A percentile compares a stretch with the other conserved stretches of the same genome.
These are phyloP conservation scores for Achroia grisella DNA, from an alignment of 1,140 invertebrate genomes.

Conservation along the genomic window DNA sequence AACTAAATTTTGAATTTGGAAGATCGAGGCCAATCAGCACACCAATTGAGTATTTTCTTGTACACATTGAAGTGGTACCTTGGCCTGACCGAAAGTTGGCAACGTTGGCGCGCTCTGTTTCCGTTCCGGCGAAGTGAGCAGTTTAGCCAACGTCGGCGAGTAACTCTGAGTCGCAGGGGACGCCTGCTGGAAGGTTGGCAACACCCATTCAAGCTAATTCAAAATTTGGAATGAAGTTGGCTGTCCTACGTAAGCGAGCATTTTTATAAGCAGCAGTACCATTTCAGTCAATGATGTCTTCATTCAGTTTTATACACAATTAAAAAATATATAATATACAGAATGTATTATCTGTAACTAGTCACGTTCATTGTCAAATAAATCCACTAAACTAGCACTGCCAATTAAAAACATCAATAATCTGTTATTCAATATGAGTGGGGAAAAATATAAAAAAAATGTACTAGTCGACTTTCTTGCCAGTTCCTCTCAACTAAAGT, in stretches of 20 bases:
- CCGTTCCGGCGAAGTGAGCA: constrained; percentile 79
- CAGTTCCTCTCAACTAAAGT: too few species aligned
- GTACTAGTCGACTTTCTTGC: too few species aligned
- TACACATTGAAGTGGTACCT: constrained; percentile 67
- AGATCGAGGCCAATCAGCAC: constrained; percentile 63
- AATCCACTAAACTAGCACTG: too few species aligned
- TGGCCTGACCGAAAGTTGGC: constrained; percentile 71
- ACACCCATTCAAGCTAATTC: constrained; percentile 62
- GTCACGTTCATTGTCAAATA: too few species aligned
- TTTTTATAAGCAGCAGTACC: not conserved
- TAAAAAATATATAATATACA: too few species aligned
- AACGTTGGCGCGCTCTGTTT: constrained; percentile 55
- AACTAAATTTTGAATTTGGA: constrained; percentile 67
- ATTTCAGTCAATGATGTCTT: not conserved
- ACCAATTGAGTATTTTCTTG: constrained; percentile 51
- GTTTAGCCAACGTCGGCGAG: constrained; percentile 84
- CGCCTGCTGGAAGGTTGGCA: constrained; percentile 68
- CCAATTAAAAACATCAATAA: too few species aligned
- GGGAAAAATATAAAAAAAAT: too few species aligned
- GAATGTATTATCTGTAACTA: too few species aligned
- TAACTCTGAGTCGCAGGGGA: constrained; percentile 72
- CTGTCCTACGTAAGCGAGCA: constrained; percentile 4
- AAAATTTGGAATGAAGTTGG: constrained; percentile 25
- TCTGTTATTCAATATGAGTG: too few species aligned
- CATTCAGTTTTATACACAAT: too few species aligned